Evolutionary conservation across 2,113 vertebrate genomes (phyloP).

Genomic region (Campylorhamphus procurvoides): DNA sequence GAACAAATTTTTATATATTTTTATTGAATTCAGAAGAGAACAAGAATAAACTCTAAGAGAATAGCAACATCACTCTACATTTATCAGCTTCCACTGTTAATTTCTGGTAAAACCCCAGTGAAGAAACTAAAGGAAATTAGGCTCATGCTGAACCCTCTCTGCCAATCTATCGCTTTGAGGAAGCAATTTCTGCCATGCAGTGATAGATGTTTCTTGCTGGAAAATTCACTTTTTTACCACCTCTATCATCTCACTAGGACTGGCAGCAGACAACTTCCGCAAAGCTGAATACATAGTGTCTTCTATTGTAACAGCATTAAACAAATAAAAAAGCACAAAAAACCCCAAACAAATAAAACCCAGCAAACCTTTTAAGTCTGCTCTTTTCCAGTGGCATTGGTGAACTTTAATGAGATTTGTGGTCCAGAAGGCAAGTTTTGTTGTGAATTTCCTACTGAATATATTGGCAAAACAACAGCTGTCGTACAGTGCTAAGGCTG

Average conservation of each 20-base stretch:
- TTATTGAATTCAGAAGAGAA: not conserved
- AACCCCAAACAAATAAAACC: not conserved
- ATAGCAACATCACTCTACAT: fast-evolving
- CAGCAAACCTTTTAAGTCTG: not conserved
- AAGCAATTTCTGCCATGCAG: slow-evolving; percentile 1
- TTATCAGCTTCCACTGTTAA: not conserved
- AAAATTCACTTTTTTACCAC: slow-evolving; percentile 24
- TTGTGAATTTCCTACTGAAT: slow-evolving; percentile 5
- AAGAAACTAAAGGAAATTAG: not conserved
- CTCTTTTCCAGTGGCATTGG: not conserved
- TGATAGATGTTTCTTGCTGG: slow-evolving; percentile 38
- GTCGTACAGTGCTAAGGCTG: slow-evolving; percentile 21
- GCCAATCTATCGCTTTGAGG: slow-evolving; percentile 19
- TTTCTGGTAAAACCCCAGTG: not conserved
- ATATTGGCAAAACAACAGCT: slow-evolving; percentile 50
- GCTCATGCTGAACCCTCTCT: not conserved
- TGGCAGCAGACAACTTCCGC: not conserved
- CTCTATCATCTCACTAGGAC: not conserved
- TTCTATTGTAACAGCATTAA: not conserved
- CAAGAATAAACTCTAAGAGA: not conserved
- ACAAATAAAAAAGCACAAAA: not conserved
- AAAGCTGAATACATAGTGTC: not conserved
- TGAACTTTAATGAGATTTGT: not conserved
- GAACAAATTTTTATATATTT: not conserved
- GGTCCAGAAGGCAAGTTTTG: slow-evolving; percentile 15